Conservation (phyloP, 2,113 vertebrate species). For the Lathamus discolor region DNA sequence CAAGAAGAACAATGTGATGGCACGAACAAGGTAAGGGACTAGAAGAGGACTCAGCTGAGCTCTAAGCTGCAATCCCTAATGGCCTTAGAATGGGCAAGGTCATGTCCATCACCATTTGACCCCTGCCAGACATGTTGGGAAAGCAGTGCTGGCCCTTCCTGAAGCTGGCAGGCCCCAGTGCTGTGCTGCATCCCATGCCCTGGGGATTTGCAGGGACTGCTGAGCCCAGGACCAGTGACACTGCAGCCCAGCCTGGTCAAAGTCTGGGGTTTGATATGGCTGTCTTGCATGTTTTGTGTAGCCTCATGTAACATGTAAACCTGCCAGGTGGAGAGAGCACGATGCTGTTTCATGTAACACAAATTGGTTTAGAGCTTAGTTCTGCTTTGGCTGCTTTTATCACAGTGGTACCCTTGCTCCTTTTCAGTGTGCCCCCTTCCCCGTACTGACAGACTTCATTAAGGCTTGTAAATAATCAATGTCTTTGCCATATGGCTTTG, state of each 20-base stretch:
- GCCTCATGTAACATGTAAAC: neutral
- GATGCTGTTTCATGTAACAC: neutral
- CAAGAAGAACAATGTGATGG: constrained; percentile 99
- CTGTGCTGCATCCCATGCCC: neutral
- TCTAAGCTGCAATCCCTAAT: neutral
- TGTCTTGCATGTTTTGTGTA: neutral
- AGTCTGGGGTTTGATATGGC: neutral
- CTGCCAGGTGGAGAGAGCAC: neutral
- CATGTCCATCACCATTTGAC: neutral
- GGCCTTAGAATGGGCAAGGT: neutral
- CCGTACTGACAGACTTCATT: neutral
- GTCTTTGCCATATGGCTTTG: neutral
- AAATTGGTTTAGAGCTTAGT: neutral
- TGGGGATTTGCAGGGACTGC: neutral
- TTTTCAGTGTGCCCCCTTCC: neutral
- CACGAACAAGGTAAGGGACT: constrained; percentile 88
- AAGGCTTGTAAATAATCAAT: neutral
- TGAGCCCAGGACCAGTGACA: neutral
- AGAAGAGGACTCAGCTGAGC: neutral
- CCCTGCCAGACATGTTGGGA: fast-evolving
- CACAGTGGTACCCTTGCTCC: neutral
- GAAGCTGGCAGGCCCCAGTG: neutral
- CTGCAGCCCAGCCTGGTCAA: neutral
- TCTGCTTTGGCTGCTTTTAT: neutral
- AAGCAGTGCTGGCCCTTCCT: neutral